Conservation (phyloP, 37 sponge, comb jelly and placozoan genomes). For the Halisarca cf. caerulea region DNA sequence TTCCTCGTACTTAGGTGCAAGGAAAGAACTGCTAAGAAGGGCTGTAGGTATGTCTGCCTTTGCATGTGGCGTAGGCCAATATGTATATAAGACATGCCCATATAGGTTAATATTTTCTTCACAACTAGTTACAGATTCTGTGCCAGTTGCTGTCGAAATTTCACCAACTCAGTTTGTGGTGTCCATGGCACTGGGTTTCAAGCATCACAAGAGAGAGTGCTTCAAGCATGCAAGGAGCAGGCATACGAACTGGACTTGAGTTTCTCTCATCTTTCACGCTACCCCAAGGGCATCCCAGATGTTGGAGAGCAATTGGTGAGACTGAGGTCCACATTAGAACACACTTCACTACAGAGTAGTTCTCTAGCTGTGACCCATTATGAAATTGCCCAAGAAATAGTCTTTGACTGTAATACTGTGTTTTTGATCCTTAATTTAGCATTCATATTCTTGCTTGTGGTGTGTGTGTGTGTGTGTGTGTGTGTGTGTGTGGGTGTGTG, state of each 20-base stretch:
- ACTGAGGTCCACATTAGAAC: background rate
- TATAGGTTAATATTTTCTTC: too few species aligned
- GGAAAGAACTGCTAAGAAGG: slow-evolving; percentile 49
- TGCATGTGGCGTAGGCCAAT: too few species aligned
- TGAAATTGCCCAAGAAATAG: too few species aligned
- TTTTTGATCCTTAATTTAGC: background rate
- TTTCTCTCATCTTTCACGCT: slow-evolving; percentile 51
- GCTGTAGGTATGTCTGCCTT: slow-evolving; percentile 57
- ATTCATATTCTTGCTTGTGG: too few species aligned
- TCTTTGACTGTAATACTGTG: background rate
- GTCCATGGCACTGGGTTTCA: slow-evolving; percentile 66
- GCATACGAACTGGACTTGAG: slow-evolving; percentile 37
- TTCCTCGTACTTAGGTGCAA: slow-evolving; percentile 32
- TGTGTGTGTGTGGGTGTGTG: background rate
- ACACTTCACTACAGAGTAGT: too few species aligned
- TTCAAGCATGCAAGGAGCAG: slow-evolving; percentile 29
- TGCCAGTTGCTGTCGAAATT: slow-evolving; percentile 56
- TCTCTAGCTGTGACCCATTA: too few species aligned
- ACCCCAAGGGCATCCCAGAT: slow-evolving; percentile 47
- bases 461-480: too few species aligned
- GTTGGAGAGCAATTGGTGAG: slow-evolving; percentile 66
- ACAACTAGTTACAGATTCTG: slow-evolving; percentile 56
- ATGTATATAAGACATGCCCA: too few species aligned
- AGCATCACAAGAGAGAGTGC: slow-evolving; percentile 33
- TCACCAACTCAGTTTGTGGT: slow-evolving; percentile 42